Base-by-base conservation (phyloP, 2,113 vertebrate species). In the Entomyzon cyanotis region DNA sequence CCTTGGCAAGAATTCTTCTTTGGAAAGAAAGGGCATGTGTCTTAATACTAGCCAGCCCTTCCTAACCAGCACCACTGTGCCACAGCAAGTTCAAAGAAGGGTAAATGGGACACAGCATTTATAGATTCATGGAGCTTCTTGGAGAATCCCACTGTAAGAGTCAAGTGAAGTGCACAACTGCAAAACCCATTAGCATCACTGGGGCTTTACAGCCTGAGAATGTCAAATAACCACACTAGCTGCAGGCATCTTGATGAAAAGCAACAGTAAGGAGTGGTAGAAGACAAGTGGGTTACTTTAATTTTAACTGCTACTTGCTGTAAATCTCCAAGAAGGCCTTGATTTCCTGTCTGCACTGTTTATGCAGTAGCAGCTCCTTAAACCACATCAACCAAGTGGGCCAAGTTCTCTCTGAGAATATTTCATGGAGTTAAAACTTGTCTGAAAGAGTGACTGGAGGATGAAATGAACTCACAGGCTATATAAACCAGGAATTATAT, bases 171-270 rank as follows among this genome's bases (percentile, higher is more conserved):
- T 11, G 41, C 56, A 89, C 47, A 89, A 16, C 60, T 87, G 68
- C 68, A 94, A 94, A 95, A 91, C 10, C 44, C 41, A 82, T 91
- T 75, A 94, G 60, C 47, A 82, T 64, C 62, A 71, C 76, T 13
- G 39, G 37, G n/a, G 27, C 73, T 94, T 92, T 70, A 64, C 74
- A 82, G 12, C 4, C 33, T n/a, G n/a, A 83, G 27, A 83, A 85
- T 6, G 33, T 80, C 60, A 92, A 75, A 21, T 73, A 91, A 70
- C 46, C 85, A 39, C 37, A 75, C 47, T 58, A 63, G 73, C 89
- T 95, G 81, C 77, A 91, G 58, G 56, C 25, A 56, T 28, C 44
- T 41, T 50, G 46, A 84, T 31, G 53, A 77, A 84, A 93, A 86
- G 20, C 63, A 86, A 70, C 59, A 70, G 50, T 52, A 80, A 80